These are phyloP conservation scores for Bombylius major DNA, from an alignment of 2,888 invertebrate genomes.

Conservation along the genomic window DNA sequence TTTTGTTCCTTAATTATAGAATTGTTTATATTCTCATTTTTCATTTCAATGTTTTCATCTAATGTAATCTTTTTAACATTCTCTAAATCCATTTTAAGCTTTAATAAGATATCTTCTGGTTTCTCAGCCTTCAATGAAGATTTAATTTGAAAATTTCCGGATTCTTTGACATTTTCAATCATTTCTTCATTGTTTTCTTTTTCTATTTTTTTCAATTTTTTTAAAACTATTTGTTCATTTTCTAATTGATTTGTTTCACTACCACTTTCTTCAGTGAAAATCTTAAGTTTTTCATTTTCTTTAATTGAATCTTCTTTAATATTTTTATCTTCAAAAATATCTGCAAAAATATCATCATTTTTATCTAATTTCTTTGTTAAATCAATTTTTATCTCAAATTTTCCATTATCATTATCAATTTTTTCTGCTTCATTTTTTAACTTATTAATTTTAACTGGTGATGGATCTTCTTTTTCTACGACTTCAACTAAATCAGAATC, in stretches of 20 bases:
- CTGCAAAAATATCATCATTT: constrained; percentile 59
- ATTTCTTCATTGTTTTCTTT: not conserved
- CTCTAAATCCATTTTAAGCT: constrained; percentile 10
- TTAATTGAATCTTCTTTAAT: not conserved
- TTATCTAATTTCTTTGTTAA: constrained; percentile 34
- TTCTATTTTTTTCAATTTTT: too few species aligned
- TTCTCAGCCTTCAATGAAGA: not conserved
- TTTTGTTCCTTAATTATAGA: not conserved
- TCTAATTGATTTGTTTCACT: not conserved
- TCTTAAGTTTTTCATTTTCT: not conserved
- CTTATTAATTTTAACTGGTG: not conserved
- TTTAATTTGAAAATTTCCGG: not conserved
- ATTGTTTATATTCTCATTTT: not conserved
- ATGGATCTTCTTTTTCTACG: not conserved
- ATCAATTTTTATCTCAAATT: constrained; percentile 38
- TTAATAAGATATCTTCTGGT: constrained; percentile 8
- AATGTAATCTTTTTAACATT: constrained; percentile 8
- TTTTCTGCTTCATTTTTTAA: not conserved
- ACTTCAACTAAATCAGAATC: constrained; percentile 29
- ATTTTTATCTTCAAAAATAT: constrained; percentile 41
- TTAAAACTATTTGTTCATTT: not conserved
- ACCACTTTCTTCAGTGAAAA: not conserved
- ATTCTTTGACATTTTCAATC: not conserved
- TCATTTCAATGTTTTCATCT: constrained; percentile 2
- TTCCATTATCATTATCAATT: constrained; percentile 10